Conservation (phyloP, 1,140 invertebrate species). For the Pseudomyrmex cubaensis region DNA sequence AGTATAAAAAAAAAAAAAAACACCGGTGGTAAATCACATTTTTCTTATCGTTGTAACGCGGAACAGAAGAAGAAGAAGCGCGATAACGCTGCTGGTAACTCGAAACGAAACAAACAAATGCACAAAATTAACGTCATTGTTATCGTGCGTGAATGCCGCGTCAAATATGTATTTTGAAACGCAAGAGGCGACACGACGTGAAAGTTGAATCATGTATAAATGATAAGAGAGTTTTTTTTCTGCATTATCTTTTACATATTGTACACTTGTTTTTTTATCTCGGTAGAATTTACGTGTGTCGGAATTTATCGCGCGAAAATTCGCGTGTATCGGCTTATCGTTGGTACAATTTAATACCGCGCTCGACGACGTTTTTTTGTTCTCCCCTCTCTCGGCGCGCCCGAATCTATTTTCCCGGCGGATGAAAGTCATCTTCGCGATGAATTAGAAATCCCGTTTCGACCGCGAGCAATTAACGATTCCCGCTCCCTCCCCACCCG, state of each 20-base stretch:
- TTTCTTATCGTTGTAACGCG: too few species aligned
- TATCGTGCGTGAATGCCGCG: too few species aligned
- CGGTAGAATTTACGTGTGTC: background rate
- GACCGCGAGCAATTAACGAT: conserved; percentile 75
- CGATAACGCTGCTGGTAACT: too few species aligned
- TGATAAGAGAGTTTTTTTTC: background rate
- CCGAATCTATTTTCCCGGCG: conserved; percentile 41
- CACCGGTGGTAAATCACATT: too few species aligned
- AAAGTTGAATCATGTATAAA: background rate
- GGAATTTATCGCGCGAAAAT: too few species aligned
- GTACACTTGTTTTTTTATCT: background rate
- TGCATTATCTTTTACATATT: too few species aligned
- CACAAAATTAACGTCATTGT: too few species aligned
- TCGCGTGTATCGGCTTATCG: too few species aligned
- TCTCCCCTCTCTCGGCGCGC: background rate
- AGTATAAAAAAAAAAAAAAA: too few species aligned
- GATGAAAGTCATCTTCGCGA: conserved; percentile 55
- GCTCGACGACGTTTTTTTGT: background rate
- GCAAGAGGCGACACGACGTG: background rate
- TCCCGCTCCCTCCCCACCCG: conserved; percentile 44
- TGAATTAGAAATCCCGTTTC: conserved; percentile 74
- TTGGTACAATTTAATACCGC: background rate
- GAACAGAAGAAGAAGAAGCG: too few species aligned
- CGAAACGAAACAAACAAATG: too few species aligned
- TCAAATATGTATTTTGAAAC: too few species aligned